Evolutionary conservation across 2,888 invertebrate genomes (phyloP).

Genomic region (Epirrita christyi): DNA sequence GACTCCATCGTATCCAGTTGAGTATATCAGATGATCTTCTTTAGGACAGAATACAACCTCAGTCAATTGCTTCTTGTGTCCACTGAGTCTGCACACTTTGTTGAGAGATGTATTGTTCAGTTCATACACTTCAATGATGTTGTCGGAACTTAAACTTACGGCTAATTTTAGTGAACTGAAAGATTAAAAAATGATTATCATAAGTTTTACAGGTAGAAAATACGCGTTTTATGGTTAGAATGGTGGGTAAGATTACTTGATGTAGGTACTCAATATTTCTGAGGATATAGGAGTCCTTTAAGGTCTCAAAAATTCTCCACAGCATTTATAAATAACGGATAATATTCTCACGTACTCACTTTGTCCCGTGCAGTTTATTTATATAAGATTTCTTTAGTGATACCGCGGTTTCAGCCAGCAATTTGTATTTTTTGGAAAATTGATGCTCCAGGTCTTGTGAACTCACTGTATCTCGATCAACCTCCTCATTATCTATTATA

Average conservation of each 20-base stretch:
- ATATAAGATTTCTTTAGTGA: slow-evolving; percentile 85
- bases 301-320: neutral
- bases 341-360: slow-evolving; percentile 65
- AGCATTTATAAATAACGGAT: neutral
- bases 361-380: slow-evolving; percentile 83
- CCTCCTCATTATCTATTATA: slow-evolving; percentile 69
- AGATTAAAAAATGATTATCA: neutral
- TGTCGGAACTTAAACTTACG: slow-evolving; percentile 61
- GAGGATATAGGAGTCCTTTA: neutral
- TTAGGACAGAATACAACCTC: slow-evolving; percentile 85
- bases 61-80: slow-evolving; percentile 75
- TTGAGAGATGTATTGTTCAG: slow-evolving; percentile 58
- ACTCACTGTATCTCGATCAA: slow-evolving; percentile 67
- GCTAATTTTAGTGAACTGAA: slow-evolving; percentile 68
- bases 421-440: slow-evolving; percentile 63
- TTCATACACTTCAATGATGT: slow-evolving; percentile 71
- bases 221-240: slow-evolving; percentile 2
- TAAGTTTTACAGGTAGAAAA: slow-evolving; percentile 1
- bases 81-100: slow-evolving; percentile 68
- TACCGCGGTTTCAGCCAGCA: slow-evolving; percentile 79
- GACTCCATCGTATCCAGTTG: slow-evolving; percentile 82
- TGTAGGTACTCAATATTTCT: too few species aligned
- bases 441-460: slow-evolving; percentile 56
- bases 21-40: slow-evolving; percentile 85
- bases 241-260: too few species aligned